Conservation (phyloP, 2,113 vertebrate genomes). For the Thamnophis sirtalis region DNA sequence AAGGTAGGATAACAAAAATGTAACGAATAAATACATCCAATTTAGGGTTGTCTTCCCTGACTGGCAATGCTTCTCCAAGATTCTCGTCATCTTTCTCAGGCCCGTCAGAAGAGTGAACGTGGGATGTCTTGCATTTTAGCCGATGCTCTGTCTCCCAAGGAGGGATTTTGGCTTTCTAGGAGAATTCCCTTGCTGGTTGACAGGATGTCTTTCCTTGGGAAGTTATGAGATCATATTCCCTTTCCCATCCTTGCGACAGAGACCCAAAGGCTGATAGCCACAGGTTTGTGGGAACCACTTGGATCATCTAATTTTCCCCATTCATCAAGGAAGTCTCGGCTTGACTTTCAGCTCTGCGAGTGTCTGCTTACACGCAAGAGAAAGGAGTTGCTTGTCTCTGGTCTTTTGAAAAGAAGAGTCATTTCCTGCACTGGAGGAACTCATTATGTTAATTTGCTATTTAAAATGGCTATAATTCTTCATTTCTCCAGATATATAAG, state of each 20-base stretch:
- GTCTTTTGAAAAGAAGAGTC: not conserved
- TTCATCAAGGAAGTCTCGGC: not conserved
- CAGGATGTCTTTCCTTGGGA: not conserved
- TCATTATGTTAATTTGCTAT: not conserved
- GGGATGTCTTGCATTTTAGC: not conserved
- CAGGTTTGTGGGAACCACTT: not conserved
- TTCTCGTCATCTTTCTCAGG: not conserved
- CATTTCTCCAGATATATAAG: not conserved
- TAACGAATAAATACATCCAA: not conserved
- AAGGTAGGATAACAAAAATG: not conserved
- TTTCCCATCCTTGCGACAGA: not conserved
- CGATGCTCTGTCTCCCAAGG: not conserved
- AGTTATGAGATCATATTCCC: not conserved
- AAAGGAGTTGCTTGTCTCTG: not conserved
- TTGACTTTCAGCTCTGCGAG: not conserved
- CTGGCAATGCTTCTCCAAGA: not conserved
- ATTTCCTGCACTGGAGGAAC: not conserved
- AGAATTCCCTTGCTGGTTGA: not conserved
- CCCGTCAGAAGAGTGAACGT: not conserved
- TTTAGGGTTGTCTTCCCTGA: not conserved
- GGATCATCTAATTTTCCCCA: not conserved
- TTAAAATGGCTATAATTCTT: not conserved
- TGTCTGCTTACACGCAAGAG: not conserved
- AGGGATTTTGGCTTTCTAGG: not conserved
- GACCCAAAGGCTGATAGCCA: not conserved